Percentiles rank a stretch among this genome's conserved stretches.
Evolutionary conservation across 1,140 invertebrate genomes (phyloP).

Genomic region (Drosophila chauvacae): DNA sequence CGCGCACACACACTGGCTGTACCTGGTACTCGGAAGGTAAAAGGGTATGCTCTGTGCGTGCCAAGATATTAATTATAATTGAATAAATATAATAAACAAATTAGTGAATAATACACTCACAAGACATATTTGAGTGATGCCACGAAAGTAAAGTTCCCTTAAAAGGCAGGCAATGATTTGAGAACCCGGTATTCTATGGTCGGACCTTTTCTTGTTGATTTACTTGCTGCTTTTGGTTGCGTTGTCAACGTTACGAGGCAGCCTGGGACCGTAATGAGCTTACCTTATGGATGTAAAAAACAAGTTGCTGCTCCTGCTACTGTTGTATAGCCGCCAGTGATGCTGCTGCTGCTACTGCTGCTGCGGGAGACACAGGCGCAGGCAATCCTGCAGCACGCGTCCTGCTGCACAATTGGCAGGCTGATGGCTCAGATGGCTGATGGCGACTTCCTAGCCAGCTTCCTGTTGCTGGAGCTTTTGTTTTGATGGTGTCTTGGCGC

Average conservation of each 20-base stretch:
- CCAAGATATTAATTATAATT: too few species aligned
- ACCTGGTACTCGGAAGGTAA: background rate
- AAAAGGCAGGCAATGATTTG: background rate
- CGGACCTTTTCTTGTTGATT: background rate
- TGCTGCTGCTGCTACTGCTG: slow-evolving; percentile 7
- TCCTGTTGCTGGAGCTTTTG: slow-evolving; percentile 55
- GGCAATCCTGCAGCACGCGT: slow-evolving; percentile 67
- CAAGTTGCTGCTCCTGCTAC: slow-evolving; percentile 38
- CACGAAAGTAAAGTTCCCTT: background rate
- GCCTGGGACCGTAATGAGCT: slow-evolving; percentile 72
- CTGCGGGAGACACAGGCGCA: slow-evolving; percentile 32
- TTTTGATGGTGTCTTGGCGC: slow-evolving; percentile 61
- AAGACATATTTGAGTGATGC: background rate
- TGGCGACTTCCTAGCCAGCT: slow-evolving; percentile 56
- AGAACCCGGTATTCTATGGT: background rate
- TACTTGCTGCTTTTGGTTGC: slow-evolving; percentile 11
- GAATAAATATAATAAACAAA: background rate
- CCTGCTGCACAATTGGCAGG: slow-evolving; percentile 75
- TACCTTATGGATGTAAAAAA: slow-evolving; percentile 75
- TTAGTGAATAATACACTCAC: background rate
- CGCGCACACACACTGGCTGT: slow-evolving; percentile 2
- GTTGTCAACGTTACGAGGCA: slow-evolving; percentile 58
- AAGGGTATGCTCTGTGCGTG: background rate
- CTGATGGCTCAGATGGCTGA: slow-evolving; percentile 36
- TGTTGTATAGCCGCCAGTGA: slow-evolving; percentile 25